Base-by-base conservation (phyloP, 2,888 invertebrate genomes). In the Trichogramma dendrolimi region DNA sequence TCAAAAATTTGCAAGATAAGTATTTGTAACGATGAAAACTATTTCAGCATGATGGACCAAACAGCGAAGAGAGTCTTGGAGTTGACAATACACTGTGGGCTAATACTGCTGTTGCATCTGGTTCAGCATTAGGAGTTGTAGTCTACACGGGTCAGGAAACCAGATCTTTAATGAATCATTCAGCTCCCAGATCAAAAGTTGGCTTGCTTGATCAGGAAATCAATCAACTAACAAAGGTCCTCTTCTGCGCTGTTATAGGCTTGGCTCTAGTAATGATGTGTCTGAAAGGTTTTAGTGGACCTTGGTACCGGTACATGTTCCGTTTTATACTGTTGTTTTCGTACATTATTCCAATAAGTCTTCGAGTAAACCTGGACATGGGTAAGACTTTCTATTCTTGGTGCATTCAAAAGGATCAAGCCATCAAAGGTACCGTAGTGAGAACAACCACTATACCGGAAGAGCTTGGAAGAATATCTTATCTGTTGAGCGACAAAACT, bases 51-150 rank as follows among this genome's bases (percentile, higher is more conserved):
- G 87, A 87, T 75, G 85, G 85, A 58, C 80, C 80, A 53, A 83
- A 82, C 66, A 85, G 84, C 47, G 88, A 88, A 73, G 93, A 94
- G 71, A 91, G 95, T 52, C 83, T 99, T 60, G 92, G 92, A 72
- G 90, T 99, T 40, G 96, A 98, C 80, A 98, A 98, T 78, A 98
- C 97, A 0, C 80, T 99, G 59, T 99, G 99, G 99, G 95, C 98
- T 4, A 97, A 98, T 71, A 96, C 96, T 57, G 98, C 99, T 0
- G 89, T 99, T 10, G 98, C 99, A 0, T 96, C 96, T 2, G 96
- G 97, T 27, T 92, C 94, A 68, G 96, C 97, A 1, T 87, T 96
- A 5, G 99, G 96, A 10, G 86, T 96, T 57, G 92, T 99, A 5
- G 91, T 99, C 67, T 99, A 99, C 77, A 98, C 96, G 54, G 89